Evolutionary conservation across 2,888 invertebrate genomes (phyloP), one percentile per base, ranked within the genome.

Genomic region (Drosophila limbata): DNA sequence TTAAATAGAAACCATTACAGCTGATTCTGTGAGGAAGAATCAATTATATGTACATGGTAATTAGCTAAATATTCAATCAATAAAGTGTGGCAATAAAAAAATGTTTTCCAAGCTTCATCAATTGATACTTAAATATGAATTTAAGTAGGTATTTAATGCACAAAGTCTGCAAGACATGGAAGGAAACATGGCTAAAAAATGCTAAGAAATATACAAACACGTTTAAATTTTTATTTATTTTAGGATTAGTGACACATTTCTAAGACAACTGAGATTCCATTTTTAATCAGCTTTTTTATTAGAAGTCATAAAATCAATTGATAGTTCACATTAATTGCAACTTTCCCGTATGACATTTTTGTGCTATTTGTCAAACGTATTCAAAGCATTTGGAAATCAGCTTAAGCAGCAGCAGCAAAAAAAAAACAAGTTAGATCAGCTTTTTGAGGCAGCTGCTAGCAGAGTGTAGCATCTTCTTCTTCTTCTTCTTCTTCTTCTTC

Each of bases 361-460:
- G 48, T 52, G 59, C 57, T 59, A 59, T 66, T 50, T 66, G 73
- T 50, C 48, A 15, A 59, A 50, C 48, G 45, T 17, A 52, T 33
- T 25, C 37, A 33, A 70, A 35, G 44, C 19, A 39, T 68, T 42
- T 69, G 21, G 37, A 57, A 70, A 45, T 56, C 55, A 19, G 35
- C 35, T 55, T 51, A 25, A 33, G n/a, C 48, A 17, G 17, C 25
- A 48, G 39, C 37, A n/a, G 21, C 15, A 40, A 42, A 25, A n/a
- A 37, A 5, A 39, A 6, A 51, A 65, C 78, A 42, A 78, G 75
- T 78, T 47, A 73, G 69, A 50, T 59, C 57, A 59, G 57, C 78
- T 57, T 44, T 35, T 45, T 37, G 50, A 25, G 59, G 55, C 70
- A 70, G 74, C 59, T 56, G 76, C 51, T 39, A 50, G 48, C 61